These are phyloP conservation scores for Netelia inedita DNA, from an alignment of 2,888 invertebrate genomes.

Conservation along the genomic window DNA sequence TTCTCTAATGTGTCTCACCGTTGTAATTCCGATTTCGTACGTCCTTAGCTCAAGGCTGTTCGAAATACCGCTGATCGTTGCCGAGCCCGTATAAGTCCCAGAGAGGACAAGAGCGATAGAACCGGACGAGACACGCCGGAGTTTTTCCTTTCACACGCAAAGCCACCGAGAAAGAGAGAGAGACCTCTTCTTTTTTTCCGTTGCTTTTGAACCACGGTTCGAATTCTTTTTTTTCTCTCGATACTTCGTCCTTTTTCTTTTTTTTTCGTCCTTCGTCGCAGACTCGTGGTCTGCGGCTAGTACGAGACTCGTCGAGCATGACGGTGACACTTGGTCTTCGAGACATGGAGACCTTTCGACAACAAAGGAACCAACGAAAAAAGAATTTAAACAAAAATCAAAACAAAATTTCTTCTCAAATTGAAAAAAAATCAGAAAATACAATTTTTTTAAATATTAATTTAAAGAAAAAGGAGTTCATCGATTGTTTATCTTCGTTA, in stretches of 20 bases:
- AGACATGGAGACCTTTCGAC: not conserved
- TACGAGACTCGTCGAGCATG: not conserved
- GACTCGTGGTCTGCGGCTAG: not conserved
- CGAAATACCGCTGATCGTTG: constrained; percentile 20
- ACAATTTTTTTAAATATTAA: too few relatives aligned
- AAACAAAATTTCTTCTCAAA: not conserved
- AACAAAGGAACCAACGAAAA: not conserved
- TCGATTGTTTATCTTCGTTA: too few relatives aligned
- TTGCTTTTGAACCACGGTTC: not conserved
- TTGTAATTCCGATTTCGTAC: constrained; percentile 38
- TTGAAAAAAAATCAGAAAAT: not conserved
- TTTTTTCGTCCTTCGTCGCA: not conserved
- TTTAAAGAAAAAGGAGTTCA: too few relatives aligned
- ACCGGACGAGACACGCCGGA: constrained; percentile 23
- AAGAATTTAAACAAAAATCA: not conserved
- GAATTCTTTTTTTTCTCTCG: not conserved
- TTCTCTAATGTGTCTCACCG: constrained; percentile 4
- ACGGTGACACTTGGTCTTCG: not conserved
- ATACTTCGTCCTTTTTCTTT: not conserved
- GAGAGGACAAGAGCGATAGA: constrained; percentile 7
- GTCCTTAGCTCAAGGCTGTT: constrained; percentile 61
- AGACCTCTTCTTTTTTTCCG: not conserved
- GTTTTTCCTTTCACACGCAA: constrained; percentile 61
- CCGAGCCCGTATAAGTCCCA: constrained; percentile 42
- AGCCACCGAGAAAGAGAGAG: not conserved